Conservation (phyloP, 2,113 vertebrate genomes). For the Zosterops hypoxanthus region DNA sequence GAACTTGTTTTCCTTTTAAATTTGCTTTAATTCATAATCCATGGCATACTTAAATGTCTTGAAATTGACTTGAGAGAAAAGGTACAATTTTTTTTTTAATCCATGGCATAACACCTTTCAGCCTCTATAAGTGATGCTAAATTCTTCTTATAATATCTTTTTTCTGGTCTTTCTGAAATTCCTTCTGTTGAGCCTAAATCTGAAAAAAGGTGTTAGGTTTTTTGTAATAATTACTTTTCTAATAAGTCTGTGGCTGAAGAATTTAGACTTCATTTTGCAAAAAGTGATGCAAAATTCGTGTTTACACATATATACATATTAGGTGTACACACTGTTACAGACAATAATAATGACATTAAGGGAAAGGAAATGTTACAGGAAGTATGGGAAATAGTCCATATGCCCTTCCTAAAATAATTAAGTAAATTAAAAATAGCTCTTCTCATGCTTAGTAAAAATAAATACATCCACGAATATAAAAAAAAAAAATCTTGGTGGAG, state of each 20-base stretch:
- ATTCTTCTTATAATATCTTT: background rate
- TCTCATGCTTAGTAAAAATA: background rate
- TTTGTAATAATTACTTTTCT: background rate
- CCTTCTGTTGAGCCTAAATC: background rate
- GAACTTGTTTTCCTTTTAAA: too few species aligned
- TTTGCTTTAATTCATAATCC: too few species aligned
- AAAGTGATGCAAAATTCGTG: background rate
- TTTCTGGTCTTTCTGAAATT: background rate
- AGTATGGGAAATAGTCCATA: background rate
- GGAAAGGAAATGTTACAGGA: background rate
- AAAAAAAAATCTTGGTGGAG: background rate
- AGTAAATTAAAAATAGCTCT: background rate
- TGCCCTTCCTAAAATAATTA: background rate
- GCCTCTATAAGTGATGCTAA: background rate
- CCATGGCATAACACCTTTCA: background rate
- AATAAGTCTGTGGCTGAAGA: background rate
- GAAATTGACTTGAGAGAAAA: background rate
- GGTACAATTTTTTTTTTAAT: background rate
- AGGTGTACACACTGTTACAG: background rate
- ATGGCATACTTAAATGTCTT: background rate
- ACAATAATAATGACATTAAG: background rate
- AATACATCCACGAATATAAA: background rate
- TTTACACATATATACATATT: background rate
- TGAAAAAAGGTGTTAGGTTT: background rate
- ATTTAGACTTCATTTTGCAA: background rate